Percentiles rank a stretch among this genome's conserved stretches.
phyloP scores from a whole-genome alignment of 2,888 invertebrate genomes.

The Eupsilia transversa region DNA sequence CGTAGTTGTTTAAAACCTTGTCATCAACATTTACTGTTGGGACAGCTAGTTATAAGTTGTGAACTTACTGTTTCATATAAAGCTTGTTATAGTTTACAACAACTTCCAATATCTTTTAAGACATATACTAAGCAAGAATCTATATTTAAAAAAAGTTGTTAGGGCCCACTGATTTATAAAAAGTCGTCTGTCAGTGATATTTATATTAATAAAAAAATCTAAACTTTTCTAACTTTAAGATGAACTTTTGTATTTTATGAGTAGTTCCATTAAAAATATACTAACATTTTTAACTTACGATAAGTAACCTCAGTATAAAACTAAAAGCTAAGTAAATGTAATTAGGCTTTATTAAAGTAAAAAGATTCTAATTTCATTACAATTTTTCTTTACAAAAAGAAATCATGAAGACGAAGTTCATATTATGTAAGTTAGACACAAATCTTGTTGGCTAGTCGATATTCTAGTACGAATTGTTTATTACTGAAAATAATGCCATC shows the following conservation, averaged over 20 bases:
- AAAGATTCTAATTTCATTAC: conserved; percentile 11
- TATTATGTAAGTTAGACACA: background rate
- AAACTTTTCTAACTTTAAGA: background rate
- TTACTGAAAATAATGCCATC: background rate
- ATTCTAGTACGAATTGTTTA: background rate
- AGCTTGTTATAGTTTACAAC: background rate
- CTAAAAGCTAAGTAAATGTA: background rate
- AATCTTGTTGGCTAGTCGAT: background rate
- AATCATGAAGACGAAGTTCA: conserved; percentile 5
- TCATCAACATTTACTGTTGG: no score
- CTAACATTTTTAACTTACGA: background rate
- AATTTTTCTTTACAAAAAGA: conserved; percentile 5
- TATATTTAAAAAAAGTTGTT: background rate
- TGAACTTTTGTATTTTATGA: background rate
- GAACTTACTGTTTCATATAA: conserved; percentile 12
- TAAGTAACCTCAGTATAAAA: background rate
- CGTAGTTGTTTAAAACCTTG: no score
- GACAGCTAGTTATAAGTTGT: conserved; percentile 24
- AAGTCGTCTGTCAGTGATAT: background rate
- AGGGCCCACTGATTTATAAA: background rate
- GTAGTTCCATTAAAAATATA: background rate
- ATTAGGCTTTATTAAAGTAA: conserved; percentile 5
- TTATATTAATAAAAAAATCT: background rate
- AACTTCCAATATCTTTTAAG: background rate
- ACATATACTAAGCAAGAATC: background rate